phyloP scores from a whole-genome alignment of 2,888 invertebrate species.

The Homarus gammarus region DNA sequence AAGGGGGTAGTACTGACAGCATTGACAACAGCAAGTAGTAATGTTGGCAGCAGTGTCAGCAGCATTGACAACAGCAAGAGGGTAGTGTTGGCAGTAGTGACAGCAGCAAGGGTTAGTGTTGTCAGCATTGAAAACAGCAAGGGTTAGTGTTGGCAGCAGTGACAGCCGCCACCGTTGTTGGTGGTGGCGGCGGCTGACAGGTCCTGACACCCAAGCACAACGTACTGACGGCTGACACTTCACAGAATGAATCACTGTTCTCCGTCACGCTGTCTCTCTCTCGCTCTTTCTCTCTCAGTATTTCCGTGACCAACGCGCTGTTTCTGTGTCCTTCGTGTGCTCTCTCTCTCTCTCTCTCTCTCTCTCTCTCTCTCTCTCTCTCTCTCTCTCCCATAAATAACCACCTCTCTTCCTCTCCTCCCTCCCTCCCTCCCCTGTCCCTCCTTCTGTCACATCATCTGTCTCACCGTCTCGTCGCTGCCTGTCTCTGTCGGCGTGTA shows the following conservation, averaged over 20 bases:
- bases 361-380: too few relatives aligned
- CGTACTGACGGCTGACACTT: slow-evolving; percentile 49
- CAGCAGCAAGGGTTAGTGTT: too few relatives aligned
- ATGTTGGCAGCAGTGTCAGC: not conserved
- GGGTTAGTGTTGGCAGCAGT: not conserved
- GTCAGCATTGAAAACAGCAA: not conserved
- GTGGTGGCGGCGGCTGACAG: slow-evolving; percentile 24
- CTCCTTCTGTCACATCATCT: not conserved
- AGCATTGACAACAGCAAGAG: not conserved
- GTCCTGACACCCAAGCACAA: slow-evolving; percentile 41
- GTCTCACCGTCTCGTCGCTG: not conserved
- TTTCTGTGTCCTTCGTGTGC: too few relatives aligned
- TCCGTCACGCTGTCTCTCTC: slow-evolving; percentile 40
- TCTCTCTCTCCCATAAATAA: slow-evolving; percentile 32
- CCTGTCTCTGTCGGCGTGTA: too few relatives aligned
- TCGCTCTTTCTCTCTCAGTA: too few relatives aligned
- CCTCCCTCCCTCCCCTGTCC: slow-evolving; percentile 13
- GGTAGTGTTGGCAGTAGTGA: not conserved
- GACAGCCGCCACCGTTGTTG: not conserved
- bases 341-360: too few relatives aligned
- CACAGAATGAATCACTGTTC: slow-evolving; percentile 42
- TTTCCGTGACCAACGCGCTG: too few relatives aligned
- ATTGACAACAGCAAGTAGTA: not conserved
- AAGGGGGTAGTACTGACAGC: not conserved
- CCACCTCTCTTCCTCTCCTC: slow-evolving; percentile 33